Conservation (phyloP, 2,888 invertebrate species). For the Poecilobothrus nobilitatus region DNA sequence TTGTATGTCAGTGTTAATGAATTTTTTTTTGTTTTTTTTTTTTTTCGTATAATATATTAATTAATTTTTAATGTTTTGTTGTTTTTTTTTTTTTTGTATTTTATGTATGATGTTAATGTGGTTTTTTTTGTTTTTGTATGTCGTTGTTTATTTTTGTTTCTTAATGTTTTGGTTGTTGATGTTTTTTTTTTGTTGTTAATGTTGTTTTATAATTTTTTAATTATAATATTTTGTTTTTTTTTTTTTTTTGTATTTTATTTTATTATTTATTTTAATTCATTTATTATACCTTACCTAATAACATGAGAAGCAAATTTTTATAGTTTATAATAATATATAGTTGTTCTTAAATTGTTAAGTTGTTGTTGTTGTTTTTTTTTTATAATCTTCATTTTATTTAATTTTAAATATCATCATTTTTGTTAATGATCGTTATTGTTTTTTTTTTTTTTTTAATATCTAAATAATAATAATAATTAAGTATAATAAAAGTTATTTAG, state of each 20-base stretch:
- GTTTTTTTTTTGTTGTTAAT: not conserved
- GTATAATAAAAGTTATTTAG: no score
- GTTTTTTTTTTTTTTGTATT: no score
- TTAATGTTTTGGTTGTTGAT: no score
- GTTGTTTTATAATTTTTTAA: not conserved
- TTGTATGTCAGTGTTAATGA: not conserved
- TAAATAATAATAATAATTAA: no score
- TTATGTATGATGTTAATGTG: no score
- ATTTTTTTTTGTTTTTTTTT: not conserved
- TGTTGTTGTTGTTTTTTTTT: not conserved
- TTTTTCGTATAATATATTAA: not conserved
- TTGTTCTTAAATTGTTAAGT: not conserved
- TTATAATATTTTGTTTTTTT: not conserved
- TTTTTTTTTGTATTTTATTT: not conserved
- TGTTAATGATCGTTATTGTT: no score
- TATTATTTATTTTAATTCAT: not conserved
- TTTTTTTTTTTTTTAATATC: no score
- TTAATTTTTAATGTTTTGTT: not conserved
- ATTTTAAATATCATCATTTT: no score
- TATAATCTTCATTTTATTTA: no score
- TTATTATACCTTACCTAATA: not conserved
- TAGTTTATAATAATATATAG: not conserved
- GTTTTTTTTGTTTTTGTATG: no score
- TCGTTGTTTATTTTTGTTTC: no score
- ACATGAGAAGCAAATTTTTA: slow-evolving; percentile 1